phyloP scores from a whole-genome alignment of 1,140 invertebrate species.

The Batillaria attramentaria region DNA sequence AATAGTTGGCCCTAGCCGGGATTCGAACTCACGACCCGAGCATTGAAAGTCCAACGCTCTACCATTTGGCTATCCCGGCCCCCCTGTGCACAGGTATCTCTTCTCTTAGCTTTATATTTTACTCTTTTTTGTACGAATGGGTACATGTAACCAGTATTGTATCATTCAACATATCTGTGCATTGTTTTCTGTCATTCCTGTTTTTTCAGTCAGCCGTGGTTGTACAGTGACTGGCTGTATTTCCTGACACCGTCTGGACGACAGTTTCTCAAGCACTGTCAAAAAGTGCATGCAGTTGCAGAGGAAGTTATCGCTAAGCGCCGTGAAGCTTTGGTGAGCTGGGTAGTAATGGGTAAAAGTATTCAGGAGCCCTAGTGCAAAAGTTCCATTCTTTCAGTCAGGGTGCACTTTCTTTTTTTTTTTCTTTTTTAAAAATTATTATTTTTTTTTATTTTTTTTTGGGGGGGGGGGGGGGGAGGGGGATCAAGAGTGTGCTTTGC shows the following conservation, averaged over 20 bases:
- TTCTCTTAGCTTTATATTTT: background rate
- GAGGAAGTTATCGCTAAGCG: constrained; percentile 46
- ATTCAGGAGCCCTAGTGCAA: too few species aligned
- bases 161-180: background rate
- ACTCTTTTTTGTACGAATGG: background rate
- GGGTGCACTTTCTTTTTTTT: too few species aligned
- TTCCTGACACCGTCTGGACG: constrained; percentile 40
- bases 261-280: constrained; percentile 37
- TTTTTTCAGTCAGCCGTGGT: constrained; percentile 39
- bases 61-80: too few species aligned
- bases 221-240: constrained; percentile 41
- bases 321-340: constrained; percentile 38
- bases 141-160: background rate
- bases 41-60: too few species aligned
- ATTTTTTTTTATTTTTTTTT: too few species aligned
- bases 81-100: background rate
- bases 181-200: background rate
- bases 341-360: too few species aligned
- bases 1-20: too few species aligned
- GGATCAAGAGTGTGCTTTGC: too few species aligned
- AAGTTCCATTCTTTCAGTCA: too few species aligned
- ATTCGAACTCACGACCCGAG: too few species aligned
- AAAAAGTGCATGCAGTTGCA: constrained; percentile 47
- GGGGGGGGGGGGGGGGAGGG: too few species aligned
- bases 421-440: too few species aligned